Conservation (phyloP, 2,797 vertebrate genomes). For the Alosa sapidissima region DNA sequence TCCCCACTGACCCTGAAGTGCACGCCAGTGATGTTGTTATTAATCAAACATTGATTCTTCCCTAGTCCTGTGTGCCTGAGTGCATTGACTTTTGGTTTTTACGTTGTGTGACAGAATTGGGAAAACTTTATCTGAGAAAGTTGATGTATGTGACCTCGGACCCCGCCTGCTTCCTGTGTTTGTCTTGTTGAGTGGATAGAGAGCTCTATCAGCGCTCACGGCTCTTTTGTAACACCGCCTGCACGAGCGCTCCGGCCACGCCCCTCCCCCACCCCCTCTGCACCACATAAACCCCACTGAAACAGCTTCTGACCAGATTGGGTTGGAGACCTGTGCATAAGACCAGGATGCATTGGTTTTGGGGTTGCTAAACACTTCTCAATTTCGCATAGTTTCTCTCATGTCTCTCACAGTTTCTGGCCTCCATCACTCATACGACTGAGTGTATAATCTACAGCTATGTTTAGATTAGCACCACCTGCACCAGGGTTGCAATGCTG, state of each 20-base stretch:
- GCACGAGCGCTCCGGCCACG: neutral
- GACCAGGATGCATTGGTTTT: neutral
- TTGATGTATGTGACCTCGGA: neutral
- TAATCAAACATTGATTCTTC: neutral
- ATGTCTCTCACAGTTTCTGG: neutral
- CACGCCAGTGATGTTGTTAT: neutral
- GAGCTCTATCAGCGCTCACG: neutral
- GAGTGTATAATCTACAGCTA: neutral
- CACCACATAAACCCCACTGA: neutral
- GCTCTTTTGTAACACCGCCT: neutral
- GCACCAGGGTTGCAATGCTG: neutral
- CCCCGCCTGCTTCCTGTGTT: neutral
- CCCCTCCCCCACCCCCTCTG: neutral
- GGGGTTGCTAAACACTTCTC: neutral
- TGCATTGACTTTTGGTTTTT: neutral
- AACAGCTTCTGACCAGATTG: neutral
- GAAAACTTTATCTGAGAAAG: neutral
- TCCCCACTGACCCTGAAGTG: neutral
- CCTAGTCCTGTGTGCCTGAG: neutral
- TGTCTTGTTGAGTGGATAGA: conserved; percentile 4
- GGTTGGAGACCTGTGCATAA: neutral
- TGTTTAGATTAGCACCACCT: neutral
- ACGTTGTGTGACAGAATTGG: neutral
- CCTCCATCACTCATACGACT: neutral
- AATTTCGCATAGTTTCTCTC: neutral